Conservation (phyloP, 2,888 invertebrate species). For the Drosophila gaucha region DNA sequence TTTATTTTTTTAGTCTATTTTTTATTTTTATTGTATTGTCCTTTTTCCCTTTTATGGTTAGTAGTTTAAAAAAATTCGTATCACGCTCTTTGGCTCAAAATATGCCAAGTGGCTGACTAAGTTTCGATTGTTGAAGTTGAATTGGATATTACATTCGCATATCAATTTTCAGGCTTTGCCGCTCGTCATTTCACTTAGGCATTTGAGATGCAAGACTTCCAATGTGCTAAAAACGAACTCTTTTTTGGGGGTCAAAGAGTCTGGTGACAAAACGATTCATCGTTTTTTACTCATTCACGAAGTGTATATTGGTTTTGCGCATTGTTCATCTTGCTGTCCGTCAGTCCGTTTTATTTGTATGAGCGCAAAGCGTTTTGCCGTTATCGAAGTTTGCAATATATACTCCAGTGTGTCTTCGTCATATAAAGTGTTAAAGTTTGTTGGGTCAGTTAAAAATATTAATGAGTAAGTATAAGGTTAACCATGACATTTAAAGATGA, state of each 20-base stretch:
- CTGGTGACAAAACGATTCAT: conserved; percentile 11
- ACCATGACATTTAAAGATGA: too few relatives aligned
- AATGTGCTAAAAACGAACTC: conserved; percentile 9
- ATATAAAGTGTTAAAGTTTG: too few relatives aligned
- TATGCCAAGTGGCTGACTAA: conserved; percentile 74
- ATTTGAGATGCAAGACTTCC: conserved; percentile 43
- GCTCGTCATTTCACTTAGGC: conserved; percentile 44
- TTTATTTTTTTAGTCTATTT: conserved; percentile 54
- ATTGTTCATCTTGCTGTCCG: too few relatives aligned
- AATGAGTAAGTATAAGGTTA: too few relatives aligned
- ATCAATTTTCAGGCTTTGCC: conserved; percentile 41
- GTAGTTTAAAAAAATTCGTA: conserved; percentile 45
- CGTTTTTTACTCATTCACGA: too few relatives aligned
- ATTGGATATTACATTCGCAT: conserved; percentile 54
- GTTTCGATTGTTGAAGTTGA: conserved; percentile 51
- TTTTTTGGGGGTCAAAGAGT: conserved; percentile 10
- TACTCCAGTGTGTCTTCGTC: too few relatives aligned
- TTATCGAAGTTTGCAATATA: too few relatives aligned
- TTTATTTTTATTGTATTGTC: conserved; percentile 49
- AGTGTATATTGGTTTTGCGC: too few relatives aligned
- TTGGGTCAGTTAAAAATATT: too few relatives aligned
- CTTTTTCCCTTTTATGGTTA: conserved; percentile 20
- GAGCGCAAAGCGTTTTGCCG: too few relatives aligned
- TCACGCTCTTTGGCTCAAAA: conserved; percentile 69
- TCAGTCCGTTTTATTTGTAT: too few relatives aligned